These are phyloP conservation scores for Platycercus adscitus DNA, from an alignment of 2,113 vertebrate species.

Conservation along the genomic window DNA sequence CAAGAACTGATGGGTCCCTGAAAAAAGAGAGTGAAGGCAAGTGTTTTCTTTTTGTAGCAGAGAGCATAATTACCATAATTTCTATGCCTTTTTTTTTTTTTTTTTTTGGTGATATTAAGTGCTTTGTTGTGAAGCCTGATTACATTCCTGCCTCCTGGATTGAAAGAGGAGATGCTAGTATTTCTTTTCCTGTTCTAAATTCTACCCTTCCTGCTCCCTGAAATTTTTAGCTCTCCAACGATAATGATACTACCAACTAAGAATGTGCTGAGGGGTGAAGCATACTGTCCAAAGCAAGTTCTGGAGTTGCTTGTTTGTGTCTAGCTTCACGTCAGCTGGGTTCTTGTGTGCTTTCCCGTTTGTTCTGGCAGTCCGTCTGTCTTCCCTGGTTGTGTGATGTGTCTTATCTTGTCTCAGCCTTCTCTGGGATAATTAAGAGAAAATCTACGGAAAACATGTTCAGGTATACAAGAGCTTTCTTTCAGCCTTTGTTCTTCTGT, in stretches of 20 bases:
- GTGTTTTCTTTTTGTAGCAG: neutral
- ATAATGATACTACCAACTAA: neutral
- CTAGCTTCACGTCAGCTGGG: neutral
- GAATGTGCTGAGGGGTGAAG: neutral
- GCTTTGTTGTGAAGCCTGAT: neutral
- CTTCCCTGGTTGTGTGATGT: neutral
- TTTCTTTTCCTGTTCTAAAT: neutral
- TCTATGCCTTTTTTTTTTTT: neutral
- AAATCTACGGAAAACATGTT: neutral
- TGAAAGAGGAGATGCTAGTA: neutral
- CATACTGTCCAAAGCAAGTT: neutral
- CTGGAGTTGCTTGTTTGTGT: neutral
- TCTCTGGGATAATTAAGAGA: neutral
- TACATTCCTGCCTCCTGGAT: neutral
- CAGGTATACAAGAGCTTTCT: neutral
- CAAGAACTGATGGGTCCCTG: neutral
- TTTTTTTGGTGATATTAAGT: neutral
- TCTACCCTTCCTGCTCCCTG: neutral
- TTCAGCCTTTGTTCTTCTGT: neutral
- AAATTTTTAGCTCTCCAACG: neutral
- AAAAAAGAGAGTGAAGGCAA: neutral
- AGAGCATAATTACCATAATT: neutral
- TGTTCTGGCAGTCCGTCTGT: neutral
- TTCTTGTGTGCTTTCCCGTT: neutral
- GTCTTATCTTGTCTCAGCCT: neutral